Base-by-base conservation (phyloP, 2,888 invertebrate species). In the Mantis religiosa region DNA sequence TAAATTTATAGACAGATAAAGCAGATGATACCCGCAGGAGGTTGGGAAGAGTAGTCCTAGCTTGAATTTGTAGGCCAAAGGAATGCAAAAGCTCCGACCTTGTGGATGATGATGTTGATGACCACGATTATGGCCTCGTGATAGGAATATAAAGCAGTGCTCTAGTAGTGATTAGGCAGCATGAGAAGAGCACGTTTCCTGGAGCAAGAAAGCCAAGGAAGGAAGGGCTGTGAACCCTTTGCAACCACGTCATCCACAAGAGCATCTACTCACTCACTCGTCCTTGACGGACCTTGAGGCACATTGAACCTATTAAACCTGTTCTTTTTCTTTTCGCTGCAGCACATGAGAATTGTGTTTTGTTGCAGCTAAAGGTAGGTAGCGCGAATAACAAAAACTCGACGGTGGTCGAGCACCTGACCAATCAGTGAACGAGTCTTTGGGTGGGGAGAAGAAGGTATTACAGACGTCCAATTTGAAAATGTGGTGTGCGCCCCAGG, bases 241-340 rank as follows among this genome's bases (percentile, higher is more conserved):
- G 86, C 87, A 87, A 20, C 30, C 82, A 87, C 87, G 87, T 87
- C 81, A 85, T 85, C 28, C 20, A 4, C 28, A n/a, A 54, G 28
- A 88, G 88, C 27, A 88, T 88, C 88, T 87, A 30, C 84, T 47
- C 47, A 30, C 87, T 87, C 82, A 82, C 88, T 88, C 89, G 89
- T 83, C 89, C 89, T 89, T 89, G 89, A 89, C 89, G 84, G 89
- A 88, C 89, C 89, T 89, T 89, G 89, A 88, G 86, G 88, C 89
- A 83, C 88, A 41, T 86, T 88, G 89, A 89, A 88, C 88, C 87
- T 84, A 82, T 85, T 85, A 85, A 89, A 89, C 89, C 89, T 88
- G 89, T 89, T 89, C 82, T 88, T 88, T 20, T 25, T 71, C 54
- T 71, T 71, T 71, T 71, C 54, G 54, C 54, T 71, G 54, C 25